A percentile compares a stretch with the other conserved stretches of the same genome.
phyloP scores from a whole-genome alignment of 2,888 invertebrate species.

The Pecten maximus region DNA sequence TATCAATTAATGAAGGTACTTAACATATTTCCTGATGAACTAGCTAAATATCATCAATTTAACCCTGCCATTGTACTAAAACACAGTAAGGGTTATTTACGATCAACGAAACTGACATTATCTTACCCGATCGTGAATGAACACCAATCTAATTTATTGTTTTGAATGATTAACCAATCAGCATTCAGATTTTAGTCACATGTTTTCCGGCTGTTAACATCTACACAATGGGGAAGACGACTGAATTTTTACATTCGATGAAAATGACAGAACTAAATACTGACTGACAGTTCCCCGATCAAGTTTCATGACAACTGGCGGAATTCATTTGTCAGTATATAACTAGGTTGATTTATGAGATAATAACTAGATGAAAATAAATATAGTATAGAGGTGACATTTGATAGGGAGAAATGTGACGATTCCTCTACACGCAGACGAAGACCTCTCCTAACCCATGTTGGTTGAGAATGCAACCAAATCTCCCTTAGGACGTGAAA shows the following conservation, averaged over 20 bases:
- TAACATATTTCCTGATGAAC: neutral
- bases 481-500: neutral
- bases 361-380: constrained; percentile 33
- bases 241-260: neutral
- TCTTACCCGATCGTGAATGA: neutral
- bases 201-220: constrained; percentile 19
- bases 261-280: constrained; percentile 20
- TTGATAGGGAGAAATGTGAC: neutral
- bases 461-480: neutral
- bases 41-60: constrained; percentile 10
- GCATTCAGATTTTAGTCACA: neutral
- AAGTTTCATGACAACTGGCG: neutral
- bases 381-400: neutral
- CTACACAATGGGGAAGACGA: neutral
- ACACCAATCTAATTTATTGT: neutral
- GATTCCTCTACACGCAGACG: neutral
- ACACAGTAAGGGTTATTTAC: neutral
- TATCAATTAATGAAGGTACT: neutral
- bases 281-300: neutral
- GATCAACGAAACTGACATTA: constrained; percentile 16
- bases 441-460: neutral
- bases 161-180: neutral
- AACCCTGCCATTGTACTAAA: neutral
- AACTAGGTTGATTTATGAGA: neutral
- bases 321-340: neutral